Conservation (phyloP, 1,140 invertebrate species). For the Bombus pascuorum region DNA sequence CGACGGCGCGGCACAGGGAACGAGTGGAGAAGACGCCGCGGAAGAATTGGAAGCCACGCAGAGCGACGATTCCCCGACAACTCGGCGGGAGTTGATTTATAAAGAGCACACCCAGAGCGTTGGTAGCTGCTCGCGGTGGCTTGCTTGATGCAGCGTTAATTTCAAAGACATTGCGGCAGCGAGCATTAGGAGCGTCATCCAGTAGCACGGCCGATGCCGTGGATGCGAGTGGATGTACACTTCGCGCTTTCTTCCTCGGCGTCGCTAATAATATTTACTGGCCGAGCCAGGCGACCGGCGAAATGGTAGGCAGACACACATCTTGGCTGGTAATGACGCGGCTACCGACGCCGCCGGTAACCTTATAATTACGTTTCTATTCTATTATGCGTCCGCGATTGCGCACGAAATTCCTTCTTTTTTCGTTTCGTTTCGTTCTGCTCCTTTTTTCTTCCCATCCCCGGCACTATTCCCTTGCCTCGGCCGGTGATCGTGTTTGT, state of each 20-base stretch:
- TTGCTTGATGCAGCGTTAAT: slow-evolving; percentile 60
- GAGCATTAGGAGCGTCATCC: slow-evolving; percentile 51
- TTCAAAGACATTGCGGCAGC: slow-evolving; percentile 53
- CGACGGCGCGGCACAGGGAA: not conserved
- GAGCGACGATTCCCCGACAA: slow-evolving; percentile 29
- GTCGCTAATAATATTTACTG: slow-evolving; percentile 63
- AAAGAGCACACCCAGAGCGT: slow-evolving; percentile 39
- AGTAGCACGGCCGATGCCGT: slow-evolving; percentile 19
- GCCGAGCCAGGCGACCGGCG: slow-evolving; percentile 32
- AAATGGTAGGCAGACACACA: slow-evolving; percentile 61
- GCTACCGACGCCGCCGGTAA: slow-evolving; percentile 59
- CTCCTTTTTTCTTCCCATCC: not conserved
- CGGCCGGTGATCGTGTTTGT: no score
- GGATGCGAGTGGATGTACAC: slow-evolving; percentile 15
- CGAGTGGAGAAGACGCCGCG: not conserved
- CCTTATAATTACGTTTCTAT: slow-evolving; percentile 66
- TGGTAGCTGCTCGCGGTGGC: slow-evolving; percentile 27
- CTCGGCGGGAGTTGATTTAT: slow-evolving; percentile 61
- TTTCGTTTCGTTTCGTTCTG: not conserved
- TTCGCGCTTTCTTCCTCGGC: slow-evolving; percentile 10
- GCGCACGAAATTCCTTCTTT: slow-evolving; percentile 44
- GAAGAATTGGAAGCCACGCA: slow-evolving; percentile 33
- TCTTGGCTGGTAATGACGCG: slow-evolving; percentile 62
- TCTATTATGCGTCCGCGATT: slow-evolving; percentile 58
- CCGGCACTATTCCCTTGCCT: not conserved